Evolutionary conservation across 2,888 invertebrate species (phyloP).

Genomic region (Nysson spinosus): DNA sequence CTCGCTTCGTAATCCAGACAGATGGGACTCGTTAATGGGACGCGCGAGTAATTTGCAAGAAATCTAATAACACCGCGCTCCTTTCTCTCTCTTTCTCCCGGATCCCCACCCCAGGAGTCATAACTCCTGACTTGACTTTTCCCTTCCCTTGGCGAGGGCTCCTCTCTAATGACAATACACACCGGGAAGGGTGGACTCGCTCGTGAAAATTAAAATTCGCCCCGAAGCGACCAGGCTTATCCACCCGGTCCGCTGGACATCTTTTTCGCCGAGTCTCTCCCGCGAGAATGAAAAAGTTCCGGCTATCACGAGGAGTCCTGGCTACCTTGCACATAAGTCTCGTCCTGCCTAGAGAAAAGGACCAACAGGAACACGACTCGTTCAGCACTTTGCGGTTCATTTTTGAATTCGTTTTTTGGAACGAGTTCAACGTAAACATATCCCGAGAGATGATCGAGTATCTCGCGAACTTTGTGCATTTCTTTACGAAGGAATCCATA

Average conservation of each 20-base stretch:
- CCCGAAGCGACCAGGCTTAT: slow-evolving; percentile 42
- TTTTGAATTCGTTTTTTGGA: slow-evolving; percentile 53
- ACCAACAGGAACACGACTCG: slow-evolving; percentile 57
- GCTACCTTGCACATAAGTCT: no score
- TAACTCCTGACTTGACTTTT: slow-evolving; percentile 56
- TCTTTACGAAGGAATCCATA: slow-evolving; percentile 16
- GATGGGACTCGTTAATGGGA: slow-evolving; percentile 72
- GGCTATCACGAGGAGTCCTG: no score
- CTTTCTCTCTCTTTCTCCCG: not conserved
- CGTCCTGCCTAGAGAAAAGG: slow-evolving; percentile 54
- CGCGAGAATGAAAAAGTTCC: slow-evolving; percentile 2
- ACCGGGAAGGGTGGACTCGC: slow-evolving; percentile 53
- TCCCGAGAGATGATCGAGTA: slow-evolving; percentile 65
- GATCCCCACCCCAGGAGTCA: slow-evolving; percentile 43
- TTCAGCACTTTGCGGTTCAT: slow-evolving; percentile 69
- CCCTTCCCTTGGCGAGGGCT: slow-evolving; percentile 42
- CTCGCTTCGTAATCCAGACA: slow-evolving; percentile 68
- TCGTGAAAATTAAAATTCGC: slow-evolving; percentile 68
- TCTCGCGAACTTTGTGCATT: slow-evolving; percentile 41
- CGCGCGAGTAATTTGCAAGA: slow-evolving; percentile 72
- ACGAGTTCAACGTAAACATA: slow-evolving; percentile 69
- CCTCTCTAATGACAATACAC: slow-evolving; percentile 67
- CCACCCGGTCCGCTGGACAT: slow-evolving; percentile 9
- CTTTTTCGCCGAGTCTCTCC: slow-evolving; percentile 13
- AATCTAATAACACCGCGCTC: slow-evolving; percentile 68